Evolutionary conservation across 2,113 vertebrate genomes (phyloP), one percentile per base, ranked within the genome.

Genomic region (Ramphastos sulfuratus): DNA sequence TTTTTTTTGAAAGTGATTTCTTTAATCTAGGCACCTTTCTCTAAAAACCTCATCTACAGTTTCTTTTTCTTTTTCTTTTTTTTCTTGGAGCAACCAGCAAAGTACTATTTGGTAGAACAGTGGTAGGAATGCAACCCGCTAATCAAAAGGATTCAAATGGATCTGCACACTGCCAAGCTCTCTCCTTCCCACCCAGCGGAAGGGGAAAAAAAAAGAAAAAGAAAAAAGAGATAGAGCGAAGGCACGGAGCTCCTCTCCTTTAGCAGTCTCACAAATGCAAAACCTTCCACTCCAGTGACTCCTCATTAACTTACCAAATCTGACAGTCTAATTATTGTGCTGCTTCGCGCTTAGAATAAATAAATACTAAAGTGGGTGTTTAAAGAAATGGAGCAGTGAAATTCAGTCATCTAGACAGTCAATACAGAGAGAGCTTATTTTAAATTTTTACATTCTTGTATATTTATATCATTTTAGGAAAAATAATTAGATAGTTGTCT

Each of bases 271-370:
- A 95, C 96, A 96, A 92, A 97, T 89, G 97, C 96, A 96, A 97
- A 96, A 83, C 95, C 97, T 98, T 97, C 97, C 94, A 94, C 96
- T 96, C 87, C 78, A 93, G 96, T 96, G 97, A 98, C 97, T 98
- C 95, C 97, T 98, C 97, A 98, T 98, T 98, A 98, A 97, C 97
- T 97, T 95, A 96, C 96, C 35, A 95, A 98, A 97, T 97, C 97
- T 98, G 98, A 98, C 98, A 98, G 97, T 97, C 97, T 98, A 98
- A 98, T 98, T 98, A 98, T 95, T 71, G 87, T 92, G 97, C 96
- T 96, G 96, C 97, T 97, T 97, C 73, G 46, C 71, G 20, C 96
- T 97, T 96, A 96, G 98, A 98, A 98, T 98, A 98, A 98, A 98
- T 98, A 98, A 98, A 98, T 98, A 98, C 66, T 96, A 97, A 98